phyloP scores from a whole-genome alignment of 2,797 vertebrate genomes.

The Malurus leucopterus region DNA sequence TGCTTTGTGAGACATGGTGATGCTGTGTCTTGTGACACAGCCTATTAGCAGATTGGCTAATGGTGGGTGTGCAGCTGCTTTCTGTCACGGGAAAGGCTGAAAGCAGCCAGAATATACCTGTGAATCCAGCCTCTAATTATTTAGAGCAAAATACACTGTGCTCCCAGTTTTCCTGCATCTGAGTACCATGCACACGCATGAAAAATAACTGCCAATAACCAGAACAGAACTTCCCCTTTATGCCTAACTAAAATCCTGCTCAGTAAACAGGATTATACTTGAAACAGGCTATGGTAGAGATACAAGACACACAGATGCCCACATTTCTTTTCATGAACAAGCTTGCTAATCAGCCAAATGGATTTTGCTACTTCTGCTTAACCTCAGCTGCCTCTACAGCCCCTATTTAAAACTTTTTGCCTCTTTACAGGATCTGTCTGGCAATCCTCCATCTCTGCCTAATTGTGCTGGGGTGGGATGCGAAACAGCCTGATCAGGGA shows the following conservation, averaged over 20 bases:
- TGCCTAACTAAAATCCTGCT: background rate
- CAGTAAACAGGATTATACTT: background rate
- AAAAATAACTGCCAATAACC: background rate
- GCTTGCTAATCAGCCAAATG: background rate
- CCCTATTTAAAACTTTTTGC: background rate
- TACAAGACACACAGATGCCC: background rate
- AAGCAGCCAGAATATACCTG: constrained; percentile 64
- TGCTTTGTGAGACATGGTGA: constrained; percentile 58
- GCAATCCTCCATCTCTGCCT: background rate
- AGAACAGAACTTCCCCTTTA: background rate
- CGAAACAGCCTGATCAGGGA: background rate
- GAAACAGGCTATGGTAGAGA: background rate
- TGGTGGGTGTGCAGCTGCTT: constrained; percentile 60
- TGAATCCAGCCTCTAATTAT: constrained; percentile 58
- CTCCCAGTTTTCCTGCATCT: background rate
- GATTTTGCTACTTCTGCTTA: constrained; percentile 2
- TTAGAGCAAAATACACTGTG: background rate
- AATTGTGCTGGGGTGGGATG: background rate
- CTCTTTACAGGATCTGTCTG: background rate
- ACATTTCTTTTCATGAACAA: background rate
- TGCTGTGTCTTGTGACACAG: constrained; percentile 64
- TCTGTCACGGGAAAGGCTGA: constrained; percentile 62
- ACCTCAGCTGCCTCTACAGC: background rate
- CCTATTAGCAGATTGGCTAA: constrained; percentile 65
- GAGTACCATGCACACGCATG: background rate